phyloP scores from a whole-genome alignment of 2,888 invertebrate species.

The Standfussiana lucernea region DNA sequence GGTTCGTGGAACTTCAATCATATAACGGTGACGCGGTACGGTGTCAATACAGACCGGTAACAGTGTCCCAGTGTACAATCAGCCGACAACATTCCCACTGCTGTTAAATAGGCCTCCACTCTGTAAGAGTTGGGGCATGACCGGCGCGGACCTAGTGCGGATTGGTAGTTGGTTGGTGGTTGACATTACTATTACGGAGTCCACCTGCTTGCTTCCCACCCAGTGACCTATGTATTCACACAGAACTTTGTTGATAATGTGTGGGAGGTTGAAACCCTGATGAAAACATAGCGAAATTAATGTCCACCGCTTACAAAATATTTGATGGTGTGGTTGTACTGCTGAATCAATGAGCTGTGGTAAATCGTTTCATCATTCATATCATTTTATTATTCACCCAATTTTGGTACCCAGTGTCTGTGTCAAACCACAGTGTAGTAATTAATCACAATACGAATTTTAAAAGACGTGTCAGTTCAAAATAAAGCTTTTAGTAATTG shows the following conservation, averaged over 20 bases:
- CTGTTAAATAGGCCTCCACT: too few relatives aligned
- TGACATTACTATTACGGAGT: neutral
- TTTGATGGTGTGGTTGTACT: conserved; percentile 38
- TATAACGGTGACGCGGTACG: too few relatives aligned
- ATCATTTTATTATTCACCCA: conserved; percentile 21
- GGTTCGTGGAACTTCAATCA: too few relatives aligned
- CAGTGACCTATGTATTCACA: neutral
- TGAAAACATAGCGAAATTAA: conserved; percentile 16
- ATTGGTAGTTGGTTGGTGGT: neutral
- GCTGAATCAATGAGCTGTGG: conserved; percentile 29
- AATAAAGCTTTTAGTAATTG: too few relatives aligned
- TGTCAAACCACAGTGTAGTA: too few relatives aligned
- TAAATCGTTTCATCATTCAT: too few relatives aligned
- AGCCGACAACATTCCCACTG: too few relatives aligned
- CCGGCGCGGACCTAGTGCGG: neutral
- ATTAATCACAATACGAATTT: too few relatives aligned
- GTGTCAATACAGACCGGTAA: too few relatives aligned
- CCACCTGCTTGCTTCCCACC: neutral
- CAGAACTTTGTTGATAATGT: neutral
- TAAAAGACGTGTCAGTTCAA: too few relatives aligned
- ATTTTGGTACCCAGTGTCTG: neutral
- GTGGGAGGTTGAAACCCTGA: neutral
- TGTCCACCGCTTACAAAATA: conserved; percentile 38
- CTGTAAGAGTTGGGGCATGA: neutral
- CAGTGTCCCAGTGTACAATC: too few relatives aligned